These are phyloP conservation scores for Actinemys pallida DNA, from an alignment of 2,113 vertebrate genomes.

Conservation along the genomic window DNA sequence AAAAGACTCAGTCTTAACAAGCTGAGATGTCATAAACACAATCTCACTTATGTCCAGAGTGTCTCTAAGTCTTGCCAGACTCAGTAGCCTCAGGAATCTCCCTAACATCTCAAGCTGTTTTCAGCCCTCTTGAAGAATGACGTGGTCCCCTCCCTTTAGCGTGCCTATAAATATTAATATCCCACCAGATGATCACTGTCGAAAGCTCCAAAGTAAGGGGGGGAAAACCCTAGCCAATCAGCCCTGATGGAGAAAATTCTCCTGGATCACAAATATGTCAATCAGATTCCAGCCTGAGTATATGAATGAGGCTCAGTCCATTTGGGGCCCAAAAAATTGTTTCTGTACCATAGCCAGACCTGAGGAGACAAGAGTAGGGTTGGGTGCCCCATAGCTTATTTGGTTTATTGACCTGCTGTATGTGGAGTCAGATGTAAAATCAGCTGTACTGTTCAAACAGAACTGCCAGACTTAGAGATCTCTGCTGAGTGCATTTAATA, in stretches of 20 bases:
- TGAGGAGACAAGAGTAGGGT: background rate
- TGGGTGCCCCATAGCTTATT: background rate
- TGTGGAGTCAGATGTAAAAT: no score
- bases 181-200: background rate
- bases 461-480: no score
- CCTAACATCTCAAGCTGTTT: background rate
- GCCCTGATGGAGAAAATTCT: background rate
- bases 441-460: no score
- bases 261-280: background rate
- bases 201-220: background rate
- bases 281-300: background rate
- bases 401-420: background rate
- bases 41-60: background rate
- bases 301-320: background rate
- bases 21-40: background rate
- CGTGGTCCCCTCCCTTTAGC: background rate
- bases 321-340: background rate
- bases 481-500: no score
- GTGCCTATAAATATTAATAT: background rate
- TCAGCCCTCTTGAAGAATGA: background rate
- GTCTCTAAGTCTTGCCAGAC: background rate
- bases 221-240: background rate
- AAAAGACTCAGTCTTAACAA: background rate
- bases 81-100: background rate
- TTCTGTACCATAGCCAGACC: background rate